These are phyloP conservation scores for Tillus elongatus DNA, from an alignment of 2,888 invertebrate genomes.

Conservation along the genomic window DNA sequence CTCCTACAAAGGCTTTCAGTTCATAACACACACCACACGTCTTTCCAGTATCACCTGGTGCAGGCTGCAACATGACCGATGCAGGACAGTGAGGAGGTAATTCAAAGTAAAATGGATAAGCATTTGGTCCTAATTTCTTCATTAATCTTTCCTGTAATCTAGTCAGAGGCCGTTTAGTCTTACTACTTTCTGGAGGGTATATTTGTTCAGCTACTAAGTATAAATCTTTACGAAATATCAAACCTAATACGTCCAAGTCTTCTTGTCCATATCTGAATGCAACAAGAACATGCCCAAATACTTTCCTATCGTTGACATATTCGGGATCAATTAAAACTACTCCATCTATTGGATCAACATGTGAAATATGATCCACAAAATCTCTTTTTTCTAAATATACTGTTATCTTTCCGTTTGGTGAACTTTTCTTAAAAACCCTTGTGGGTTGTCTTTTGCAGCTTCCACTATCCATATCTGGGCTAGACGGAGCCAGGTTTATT, in stretches of 20 bases:
- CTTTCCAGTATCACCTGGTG: slow-evolving; percentile 93
- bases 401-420: too few relatives aligned
- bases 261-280: slow-evolving; percentile 98
- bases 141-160: slow-evolving; percentile 82
- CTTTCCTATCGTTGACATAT: slow-evolving; percentile 92
- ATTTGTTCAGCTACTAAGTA: slow-evolving; percentile 91
- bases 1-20: slow-evolving; percentile 92
- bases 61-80: slow-evolving; percentile 96
- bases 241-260: slow-evolving; percentile 94
- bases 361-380: slow-evolving; percentile 85
- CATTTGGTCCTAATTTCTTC: slow-evolving; percentile 93
- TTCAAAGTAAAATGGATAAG: slow-evolving; percentile 98
- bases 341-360: slow-evolving; percentile 96
- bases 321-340: slow-evolving; percentile 97
- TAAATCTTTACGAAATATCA: slow-evolving; percentile 94
- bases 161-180: slow-evolving; percentile 70
- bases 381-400: slow-evolving; percentile 87
- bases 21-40: slow-evolving; percentile 99
- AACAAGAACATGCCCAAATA: slow-evolving; percentile 93
- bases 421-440: too few relatives aligned
- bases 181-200: slow-evolving; percentile 48
- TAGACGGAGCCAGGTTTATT: too few relatives aligned
- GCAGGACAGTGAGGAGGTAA: slow-evolving; percentile 96
- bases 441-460: slow-evolving; percentile 69
- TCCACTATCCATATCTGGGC: slow-evolving; percentile 63